Percentiles rank a stretch among this genome's conserved stretches.
Conservation (phyloP, 2,113 vertebrate genomes). For the Malurus alboscapulatus region DNA sequence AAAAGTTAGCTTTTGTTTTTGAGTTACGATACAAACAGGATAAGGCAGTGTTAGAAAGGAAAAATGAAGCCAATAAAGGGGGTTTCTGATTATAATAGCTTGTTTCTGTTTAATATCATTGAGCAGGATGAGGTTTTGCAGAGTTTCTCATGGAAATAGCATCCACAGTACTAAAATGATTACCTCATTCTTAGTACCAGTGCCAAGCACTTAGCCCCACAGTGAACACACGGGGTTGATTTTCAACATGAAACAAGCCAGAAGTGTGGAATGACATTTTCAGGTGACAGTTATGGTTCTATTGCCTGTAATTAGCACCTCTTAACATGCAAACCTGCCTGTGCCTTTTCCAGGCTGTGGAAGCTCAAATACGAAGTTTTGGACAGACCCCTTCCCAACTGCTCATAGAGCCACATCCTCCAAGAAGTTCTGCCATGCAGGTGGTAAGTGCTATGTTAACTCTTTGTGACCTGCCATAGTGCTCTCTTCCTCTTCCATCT, state of each 20-base stretch:
- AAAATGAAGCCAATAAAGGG: conserved; percentile 62
- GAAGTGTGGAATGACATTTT: conserved; percentile 79
- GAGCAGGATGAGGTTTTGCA: conserved; percentile 72
- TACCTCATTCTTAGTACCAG: conserved; percentile 78
- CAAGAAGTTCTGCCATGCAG: conserved; percentile 97
- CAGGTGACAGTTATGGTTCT: conserved; percentile 84
- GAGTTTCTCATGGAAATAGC: conserved; percentile 84
- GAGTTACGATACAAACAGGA: conserved; percentile 32
- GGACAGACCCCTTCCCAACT: conserved; percentile 97
- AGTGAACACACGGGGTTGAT: conserved; percentile 66
- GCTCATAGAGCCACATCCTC: conserved; percentile 95
- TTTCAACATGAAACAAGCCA: conserved; percentile 82
- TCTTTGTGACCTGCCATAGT: neutral
- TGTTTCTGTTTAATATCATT: conserved; percentile 85
- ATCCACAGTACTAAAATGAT: conserved; percentile 74
- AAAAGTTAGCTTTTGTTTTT: conserved; percentile 57
- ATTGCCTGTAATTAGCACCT: conserved; percentile 88
- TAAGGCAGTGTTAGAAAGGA: conserved; percentile 55
- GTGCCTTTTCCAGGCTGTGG: conserved; percentile 86
- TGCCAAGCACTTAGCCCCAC: conserved; percentile 77
- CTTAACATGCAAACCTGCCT: conserved; percentile 79
- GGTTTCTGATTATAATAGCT: conserved; percentile 69
- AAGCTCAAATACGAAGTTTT: conserved; percentile 97
- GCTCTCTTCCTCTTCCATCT: neutral
- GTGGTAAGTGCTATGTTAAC: conserved; percentile 83